Percentiles rank a stretch among this genome's conserved stretches.
Conservation (phyloP, 2,797 vertebrate genomes). For the Characodon lateralis region DNA sequence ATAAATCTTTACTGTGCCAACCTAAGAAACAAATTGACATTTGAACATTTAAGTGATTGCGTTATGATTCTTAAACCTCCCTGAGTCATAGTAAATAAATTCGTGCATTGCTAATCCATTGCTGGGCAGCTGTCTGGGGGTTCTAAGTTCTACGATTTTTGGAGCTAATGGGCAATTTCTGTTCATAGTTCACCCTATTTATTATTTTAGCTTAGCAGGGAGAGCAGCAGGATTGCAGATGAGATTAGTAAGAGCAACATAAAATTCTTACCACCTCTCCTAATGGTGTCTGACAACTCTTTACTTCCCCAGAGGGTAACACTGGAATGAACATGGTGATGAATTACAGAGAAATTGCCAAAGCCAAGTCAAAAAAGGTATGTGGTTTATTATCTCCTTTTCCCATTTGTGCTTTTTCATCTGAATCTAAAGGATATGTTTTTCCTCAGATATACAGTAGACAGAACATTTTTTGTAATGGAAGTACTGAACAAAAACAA, state of each 20-base stretch:
- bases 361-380: constrained; percentile 19
- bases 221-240: constrained; percentile 44
- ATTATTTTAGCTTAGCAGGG: constrained; percentile 41
- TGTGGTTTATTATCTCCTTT: neutral
- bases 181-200: constrained; percentile 28
- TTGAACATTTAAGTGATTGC: neutral
- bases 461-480: neutral
- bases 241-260: constrained; percentile 48
- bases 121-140: constrained; percentile 19
- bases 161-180: constrained; percentile 37
- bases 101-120: constrained; percentile 40
- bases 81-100: constrained; percentile 33
- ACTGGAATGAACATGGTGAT: constrained; percentile 30
- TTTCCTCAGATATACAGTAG: neutral
- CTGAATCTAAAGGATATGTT: neutral
- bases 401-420: neutral
- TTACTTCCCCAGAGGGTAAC: constrained; percentile 39
- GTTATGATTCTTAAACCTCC: constrained; percentile 7
- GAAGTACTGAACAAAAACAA: neutral
- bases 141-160: constrained; percentile 35
- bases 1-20: too few relatives aligned
- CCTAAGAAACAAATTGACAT: too few relatives aligned
- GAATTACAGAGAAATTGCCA: constrained; percentile 21
- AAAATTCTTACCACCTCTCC: constrained; percentile 32
- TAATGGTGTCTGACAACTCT: constrained; percentile 49